Base-by-base conservation (phyloP, 1,140 invertebrate genomes). In the Whitmania pigra region DNA sequence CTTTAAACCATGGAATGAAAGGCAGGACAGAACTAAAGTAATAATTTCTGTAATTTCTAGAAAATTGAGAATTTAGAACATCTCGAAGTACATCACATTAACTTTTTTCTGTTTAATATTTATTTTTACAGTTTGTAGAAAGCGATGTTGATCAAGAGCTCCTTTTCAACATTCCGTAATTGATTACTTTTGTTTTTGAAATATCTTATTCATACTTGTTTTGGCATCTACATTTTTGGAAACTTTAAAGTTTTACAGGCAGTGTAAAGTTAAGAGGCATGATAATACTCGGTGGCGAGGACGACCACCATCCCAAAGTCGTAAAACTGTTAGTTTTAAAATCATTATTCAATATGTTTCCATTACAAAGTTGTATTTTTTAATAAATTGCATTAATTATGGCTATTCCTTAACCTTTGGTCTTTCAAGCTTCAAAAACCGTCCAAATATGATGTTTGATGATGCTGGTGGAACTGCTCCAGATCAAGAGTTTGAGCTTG, bases 141-240 rank as follows among this genome's bases (percentile, higher is more conserved):
- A 95, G 93, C 84, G 93, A 96, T 86, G 88, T 87, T 17, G 94
- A 97, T 85, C 89, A 92, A 82, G 94, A 97, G 84, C 83, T 97
- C 7, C 82, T 97, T 0, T 93, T 97, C 79, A 95, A 95, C 81
- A 92, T 97, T 78, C 93, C 93, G 86, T 89, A 83, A 85, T 86
- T 85, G 72, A 71, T 57, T 1, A 18, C 0, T 36, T 25, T 22
- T 63, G 54, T 57, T 57, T 57, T 20, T 57, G 54, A n/a, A 57
- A n/a, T 3, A 11, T 63, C 57, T 1, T 63, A 20, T 15, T 25
- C 22, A 18, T n/a, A 17, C 22, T 63, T 63, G 20, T 63, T 22
- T 63, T 22, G 22, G 20, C 29, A 63, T 63, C 11, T 63, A 31
- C 29, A 13, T n/a, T 25, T 15, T 25, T 63, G 18, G 22, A 20